These are phyloP conservation scores for Pollimyrus isidori DNA, from an alignment of 2,113 vertebrate species.

Conservation along the genomic window DNA sequence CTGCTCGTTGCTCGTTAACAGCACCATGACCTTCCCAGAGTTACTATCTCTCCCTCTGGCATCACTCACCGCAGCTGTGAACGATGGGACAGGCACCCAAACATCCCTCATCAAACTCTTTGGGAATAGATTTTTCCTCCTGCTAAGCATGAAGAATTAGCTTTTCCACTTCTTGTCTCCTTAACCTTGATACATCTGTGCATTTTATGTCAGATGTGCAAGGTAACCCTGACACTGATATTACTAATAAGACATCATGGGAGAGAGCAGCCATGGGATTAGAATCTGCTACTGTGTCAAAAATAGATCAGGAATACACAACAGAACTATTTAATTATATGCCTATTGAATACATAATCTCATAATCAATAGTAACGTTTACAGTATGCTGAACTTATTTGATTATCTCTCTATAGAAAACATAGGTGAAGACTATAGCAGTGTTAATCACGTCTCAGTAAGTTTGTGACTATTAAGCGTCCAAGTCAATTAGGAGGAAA, in stretches of 20 bases:
- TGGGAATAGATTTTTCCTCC: background rate
- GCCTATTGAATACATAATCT: background rate
- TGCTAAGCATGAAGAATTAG: background rate
- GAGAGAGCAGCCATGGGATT: background rate
- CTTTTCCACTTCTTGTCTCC: background rate
- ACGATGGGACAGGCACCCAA: background rate
- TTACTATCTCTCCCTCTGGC: background rate
- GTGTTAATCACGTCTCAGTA: background rate
- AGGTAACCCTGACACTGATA: background rate
- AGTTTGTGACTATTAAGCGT: background rate
- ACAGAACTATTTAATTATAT: background rate
- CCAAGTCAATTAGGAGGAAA: background rate
- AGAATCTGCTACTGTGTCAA: background rate
- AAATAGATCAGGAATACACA: background rate
- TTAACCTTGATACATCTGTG: background rate
- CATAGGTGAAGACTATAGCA: background rate
- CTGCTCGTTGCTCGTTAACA: background rate
- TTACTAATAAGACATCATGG: constrained; percentile 1
- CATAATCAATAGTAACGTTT: background rate
- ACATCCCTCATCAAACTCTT: constrained; percentile 1
- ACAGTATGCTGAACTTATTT: background rate
- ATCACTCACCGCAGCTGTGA: background rate
- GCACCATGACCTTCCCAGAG: background rate
- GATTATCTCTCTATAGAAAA: background rate
- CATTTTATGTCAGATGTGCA: background rate